Base-by-base conservation (phyloP, 2,888 invertebrate species). In the Trileptium ribeirensis region DNA sequence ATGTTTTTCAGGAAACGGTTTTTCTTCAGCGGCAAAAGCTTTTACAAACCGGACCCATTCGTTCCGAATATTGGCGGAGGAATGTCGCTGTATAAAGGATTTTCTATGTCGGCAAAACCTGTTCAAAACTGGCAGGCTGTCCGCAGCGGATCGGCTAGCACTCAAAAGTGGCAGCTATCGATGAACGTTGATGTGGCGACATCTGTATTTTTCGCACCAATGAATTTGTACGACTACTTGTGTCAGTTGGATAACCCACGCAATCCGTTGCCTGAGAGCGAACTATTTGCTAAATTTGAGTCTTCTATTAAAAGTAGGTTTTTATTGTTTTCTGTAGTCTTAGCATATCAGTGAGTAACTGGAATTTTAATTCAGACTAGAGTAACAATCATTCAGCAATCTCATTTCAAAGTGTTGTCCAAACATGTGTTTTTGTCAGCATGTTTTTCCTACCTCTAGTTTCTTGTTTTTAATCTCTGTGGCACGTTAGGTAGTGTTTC, bases 111-210 rank as follows among this genome's bases (percentile, higher is more conserved):
- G 29, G 36, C 77, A n/a, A 36, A 39, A n/a, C 77, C 77, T 2
- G 77, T 75, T 36, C 34, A 75, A 36, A 75, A 38, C 36, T 36
- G 37, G 38, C 8, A 51, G 24, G 51, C 51, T 8, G n/a, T 38
- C 39, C 34, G 77, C n/a, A 29, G 33, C 36, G n/a, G n/a, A 36
- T 51, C 51, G 24, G 8, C 51, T 8, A 51, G 24, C 51, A 24
- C 24, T 15, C 77, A 38, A 39, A 75, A 75, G n/a, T 75, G 36
- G n/a, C n/a, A 36, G n/a, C 77, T 75, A 29, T 75, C 77, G 77
- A 29, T 75, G 39, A 75, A 75, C 36, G 77, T 75, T 24, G 51
- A 51, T 24, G 51, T 51, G 24, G 51, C 51, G 24, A 51, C 51
- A 15, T 51, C 51, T 51, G 51, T 51, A 51, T 51, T 51, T 51